phyloP scores from a whole-genome alignment of 2,797 vertebrate genomes.

The Acrossocheilus wenchowensis region DNA sequence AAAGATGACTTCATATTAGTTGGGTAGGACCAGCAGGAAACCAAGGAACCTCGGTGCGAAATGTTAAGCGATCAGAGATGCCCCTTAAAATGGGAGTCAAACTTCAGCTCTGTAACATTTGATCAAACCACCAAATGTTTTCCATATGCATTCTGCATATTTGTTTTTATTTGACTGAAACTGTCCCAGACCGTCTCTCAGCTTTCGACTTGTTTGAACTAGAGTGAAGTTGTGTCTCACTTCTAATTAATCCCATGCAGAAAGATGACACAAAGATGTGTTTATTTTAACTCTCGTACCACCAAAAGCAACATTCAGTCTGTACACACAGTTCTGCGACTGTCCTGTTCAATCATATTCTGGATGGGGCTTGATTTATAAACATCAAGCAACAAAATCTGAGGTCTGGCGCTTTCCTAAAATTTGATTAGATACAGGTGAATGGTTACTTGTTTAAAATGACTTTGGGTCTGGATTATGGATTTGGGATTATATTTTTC shows the following conservation, averaged over 20 bases:
- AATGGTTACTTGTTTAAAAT: background rate
- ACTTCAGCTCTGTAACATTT: conserved; percentile 37
- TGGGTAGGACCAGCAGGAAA: conserved; percentile 14
- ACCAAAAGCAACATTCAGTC: background rate
- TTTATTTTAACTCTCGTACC: conserved; percentile 30
- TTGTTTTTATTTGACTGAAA: conserved; percentile 44
- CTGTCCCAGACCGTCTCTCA: conserved; percentile 33
- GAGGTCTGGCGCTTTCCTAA: background rate
- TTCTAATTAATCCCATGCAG: conserved; percentile 44
- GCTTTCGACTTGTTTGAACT: conserved; percentile 11
- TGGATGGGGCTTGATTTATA: background rate
- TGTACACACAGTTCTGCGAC: background rate
- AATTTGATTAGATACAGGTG: conserved; percentile 4
- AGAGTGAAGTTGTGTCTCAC: conserved; percentile 28
- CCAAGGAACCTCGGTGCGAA: background rate
- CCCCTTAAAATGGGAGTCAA: background rate
- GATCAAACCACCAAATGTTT: conserved; percentile 49
- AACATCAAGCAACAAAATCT: background rate
- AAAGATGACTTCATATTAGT: conserved; percentile 11
- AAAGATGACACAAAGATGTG: conserved; percentile 23
- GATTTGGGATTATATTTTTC: conserved; percentile 31
- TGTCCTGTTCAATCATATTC: background rate
- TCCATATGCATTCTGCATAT: conserved; percentile 43
- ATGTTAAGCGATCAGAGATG: conserved; percentile 19
- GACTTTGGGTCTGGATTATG: conserved; percentile 15